Evolutionary conservation across 1,140 invertebrate species (phyloP), one percentile per base, ranked within the genome.

Genomic region (Drosophila serrata): DNA sequence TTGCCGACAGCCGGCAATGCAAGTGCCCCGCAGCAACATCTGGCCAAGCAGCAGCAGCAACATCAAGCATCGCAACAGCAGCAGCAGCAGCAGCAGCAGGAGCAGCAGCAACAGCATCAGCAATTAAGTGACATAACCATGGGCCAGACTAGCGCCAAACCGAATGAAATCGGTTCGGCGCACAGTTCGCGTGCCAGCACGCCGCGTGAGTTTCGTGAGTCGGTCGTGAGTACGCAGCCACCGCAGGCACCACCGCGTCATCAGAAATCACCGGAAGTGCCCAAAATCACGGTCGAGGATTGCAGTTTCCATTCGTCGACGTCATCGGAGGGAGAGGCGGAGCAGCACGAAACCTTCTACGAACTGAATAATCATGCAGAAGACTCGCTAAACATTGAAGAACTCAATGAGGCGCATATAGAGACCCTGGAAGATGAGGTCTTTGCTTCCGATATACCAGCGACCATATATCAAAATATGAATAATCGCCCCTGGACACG

Each of bases 71-170:
- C 53, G 62, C 75, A 68, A 19, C 56, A 70, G 24, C 46, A 59
- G 29, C 35, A 48, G 4, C 42, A 49, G 22, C 57, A 78, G 31
- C 80, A 82, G 11, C 63, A 67, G 33, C 49, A 53, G 39, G 67
- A 74, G 5, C 58, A 63, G 12, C 61, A 76, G 29, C 65, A 75
- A 8, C 62, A 57, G 31, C 51, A 79, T 11, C 58, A 57, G 27
- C 75, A 78, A 63, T 43, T 22, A 22, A 72, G 82, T 87, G 77
- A 81, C 57, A 74, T 77, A 79, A 79, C 39, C 55, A 92, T 92
- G 91, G 91, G 91, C 56, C 91, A 92, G 62, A 87, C 82, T 4
- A 88, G 81, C 51, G 76, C 79, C 64, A 92, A 92, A 61, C 74
- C 82, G 56, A 79, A 78, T 29, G 85, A 90, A 57, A 61, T 45